Conservation (phyloP, 2,888 invertebrate genomes). For the Dynastes tityus region DNA sequence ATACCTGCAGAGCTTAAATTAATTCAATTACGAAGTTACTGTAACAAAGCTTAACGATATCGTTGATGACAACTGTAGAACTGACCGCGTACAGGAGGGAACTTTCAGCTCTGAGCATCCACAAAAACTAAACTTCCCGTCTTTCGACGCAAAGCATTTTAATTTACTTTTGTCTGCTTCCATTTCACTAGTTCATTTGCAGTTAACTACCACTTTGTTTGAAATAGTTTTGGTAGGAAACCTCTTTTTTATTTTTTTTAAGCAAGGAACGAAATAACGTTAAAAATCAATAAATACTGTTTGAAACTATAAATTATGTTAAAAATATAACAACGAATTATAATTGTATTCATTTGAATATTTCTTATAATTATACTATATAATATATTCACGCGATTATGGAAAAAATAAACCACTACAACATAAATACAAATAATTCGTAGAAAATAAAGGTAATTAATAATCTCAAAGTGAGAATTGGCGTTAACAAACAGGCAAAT, state of each 20-base stretch:
- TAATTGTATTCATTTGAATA: too few relatives aligned
- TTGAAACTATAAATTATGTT: too few relatives aligned
- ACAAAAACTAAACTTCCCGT: background rate
- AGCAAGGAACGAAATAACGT: too few relatives aligned
- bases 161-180: background rate
- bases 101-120: background rate
- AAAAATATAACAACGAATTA: too few relatives aligned
- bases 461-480: too few relatives aligned
- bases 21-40: conserved; percentile 15
- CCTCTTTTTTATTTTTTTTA: background rate
- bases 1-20: conserved; percentile 3
- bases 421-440: too few relatives aligned
- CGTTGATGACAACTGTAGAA: background rate
- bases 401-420: too few relatives aligned
- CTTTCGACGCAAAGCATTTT: background rate
- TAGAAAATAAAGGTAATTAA: too few relatives aligned
- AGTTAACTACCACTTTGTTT: background rate
- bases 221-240: background rate
- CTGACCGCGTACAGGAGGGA: background rate
- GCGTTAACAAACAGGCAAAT: too few relatives aligned
- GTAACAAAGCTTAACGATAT: conserved; percentile 18
- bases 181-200: background rate
- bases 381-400: too few relatives aligned
- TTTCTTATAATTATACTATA: too few relatives aligned
- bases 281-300: too few relatives aligned